Base-by-base conservation (phyloP, 2,113 vertebrate species). In the Mandrillus leucophaeus region DNA sequence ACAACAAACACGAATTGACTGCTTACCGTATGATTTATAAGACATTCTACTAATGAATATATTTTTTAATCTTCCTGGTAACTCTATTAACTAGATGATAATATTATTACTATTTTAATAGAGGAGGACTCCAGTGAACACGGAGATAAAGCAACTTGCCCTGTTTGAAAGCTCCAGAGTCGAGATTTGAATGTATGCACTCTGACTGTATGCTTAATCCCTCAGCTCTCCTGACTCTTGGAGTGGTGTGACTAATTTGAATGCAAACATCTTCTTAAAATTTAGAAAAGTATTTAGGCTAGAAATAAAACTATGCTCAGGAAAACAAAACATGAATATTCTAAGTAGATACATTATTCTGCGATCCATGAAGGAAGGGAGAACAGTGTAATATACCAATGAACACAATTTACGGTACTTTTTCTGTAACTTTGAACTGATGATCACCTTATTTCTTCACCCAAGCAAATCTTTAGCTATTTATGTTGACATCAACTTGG, bases 291-390 rank as follows among this genome's bases (percentile, higher is more conserved):
- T 27, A 30, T 82, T 93, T 78, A 4, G 55, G 12, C 22, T 8
- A 20, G 35, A 96, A 84, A 76, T 96, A 90, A 83, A 87, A 57
- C 45, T n/a, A 50, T 52, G 0, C 52, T 85, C 14, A 79, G 13
- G 40, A 95, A 95, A 95, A 43, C 11, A 84, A 90, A 95, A 76
- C 50, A 59, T 66, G 40, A 80, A 72, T 81, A 91, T 70, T 93
- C 25, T 85, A 72, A 66, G 40, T 7, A 57, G 22, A 76, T 80
- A 86, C 25, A 61, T 87, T 97, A 48, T 76, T 88, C 55, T 85
- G 14, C 92, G 45, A 70, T 75, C 40, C 11, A 43, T 23, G 27
- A 59, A 90, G 16, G 20, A 94, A 92, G n/a, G 38, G 75, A 80
- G 68, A 88, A 5, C 30, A 80, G 20, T 43, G 17, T 73, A 48